Evolutionary conservation across 2,797 vertebrate species (phyloP).

Genomic region (Eulemur mongoz): DNA sequence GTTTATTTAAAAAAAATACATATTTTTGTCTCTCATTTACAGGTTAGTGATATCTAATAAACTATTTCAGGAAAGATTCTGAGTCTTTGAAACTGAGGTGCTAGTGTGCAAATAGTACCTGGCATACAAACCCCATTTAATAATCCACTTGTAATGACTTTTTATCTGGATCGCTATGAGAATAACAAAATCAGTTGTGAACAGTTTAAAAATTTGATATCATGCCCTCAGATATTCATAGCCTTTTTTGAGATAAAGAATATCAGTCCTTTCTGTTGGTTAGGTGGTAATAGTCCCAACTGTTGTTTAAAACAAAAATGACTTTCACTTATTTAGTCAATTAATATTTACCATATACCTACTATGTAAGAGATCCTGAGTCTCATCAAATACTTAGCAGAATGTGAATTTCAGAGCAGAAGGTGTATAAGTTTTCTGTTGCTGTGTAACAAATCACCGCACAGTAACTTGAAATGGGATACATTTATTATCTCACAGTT

Average conservation of each 20-base stretch:
- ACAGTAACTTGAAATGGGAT: neutral
- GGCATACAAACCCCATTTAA: neutral
- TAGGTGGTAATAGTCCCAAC: neutral
- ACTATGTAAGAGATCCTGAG: neutral
- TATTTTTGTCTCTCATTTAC: conserved; percentile 62
- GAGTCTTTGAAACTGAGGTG: neutral
- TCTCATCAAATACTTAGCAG: neutral
- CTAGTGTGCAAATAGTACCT: neutral
- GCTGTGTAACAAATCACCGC: neutral
- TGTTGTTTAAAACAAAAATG: neutral
- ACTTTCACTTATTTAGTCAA: neutral
- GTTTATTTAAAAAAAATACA: neutral
- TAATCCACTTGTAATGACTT: neutral
- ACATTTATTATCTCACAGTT: neutral
- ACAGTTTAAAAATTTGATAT: neutral
- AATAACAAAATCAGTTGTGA: neutral
- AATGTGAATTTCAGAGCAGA: neutral
- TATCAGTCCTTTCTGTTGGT: neutral
- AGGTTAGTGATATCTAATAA: conserved; percentile 33
- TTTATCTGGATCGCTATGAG: neutral
- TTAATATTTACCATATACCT: neutral
- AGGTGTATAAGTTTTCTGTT: neutral
- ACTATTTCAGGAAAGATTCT: conserved; percentile 43
- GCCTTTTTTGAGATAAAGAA: neutral
- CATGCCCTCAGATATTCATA: neutral